Base-by-base conservation (phyloP, 2,888 invertebrate species). In the Euzophera pinguis region DNA sequence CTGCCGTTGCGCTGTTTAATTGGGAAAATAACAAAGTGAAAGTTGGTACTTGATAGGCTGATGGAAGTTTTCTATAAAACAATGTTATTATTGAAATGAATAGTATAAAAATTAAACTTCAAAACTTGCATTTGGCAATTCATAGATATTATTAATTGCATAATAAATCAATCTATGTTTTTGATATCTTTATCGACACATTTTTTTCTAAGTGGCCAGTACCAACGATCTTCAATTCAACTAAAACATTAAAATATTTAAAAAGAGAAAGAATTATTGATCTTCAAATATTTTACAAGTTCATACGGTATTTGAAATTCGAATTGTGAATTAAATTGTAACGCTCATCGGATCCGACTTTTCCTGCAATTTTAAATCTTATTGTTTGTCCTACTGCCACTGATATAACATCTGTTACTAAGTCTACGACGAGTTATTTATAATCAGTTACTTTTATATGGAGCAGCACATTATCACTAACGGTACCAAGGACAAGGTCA, bases 401-500 rank as follows among this genome's bases (percentile, higher is more conserved):
- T 37, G 17, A 17, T 34, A 34, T 49, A 54, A 34, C 42, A 39
- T 22, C 27, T 48, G 38, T 48, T 48, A 9, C 41, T 37, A 45
- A 8, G 10, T 10, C 32, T 13, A 32, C 45, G 14, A 14, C 45
- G 13, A 50, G 32, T 34, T 50, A 42, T 50, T 17, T 42, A 42
- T 50, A 50, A 34, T 42, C 37, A 22, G 43, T 27, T 51, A 43
- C 39, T 38, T 47, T 16, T 34, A 52, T 34, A 38, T 16, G 9
- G n/a, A 45, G 43, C 27, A 32, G 16, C 29, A 10, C 16, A 35
- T 43, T 35, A 51, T 39, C 52, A 16, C 41, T 67, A 75, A 71
- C 69, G 65, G 69, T 73, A 73, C 55, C 60, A 69, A 69, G 64
- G 69, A 59, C 74, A 74, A 71, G 71, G 74, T 68, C 64, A 59